Conservation (phyloP, 2,888 invertebrate genomes). For the Microctonus brassicae region DNA sequence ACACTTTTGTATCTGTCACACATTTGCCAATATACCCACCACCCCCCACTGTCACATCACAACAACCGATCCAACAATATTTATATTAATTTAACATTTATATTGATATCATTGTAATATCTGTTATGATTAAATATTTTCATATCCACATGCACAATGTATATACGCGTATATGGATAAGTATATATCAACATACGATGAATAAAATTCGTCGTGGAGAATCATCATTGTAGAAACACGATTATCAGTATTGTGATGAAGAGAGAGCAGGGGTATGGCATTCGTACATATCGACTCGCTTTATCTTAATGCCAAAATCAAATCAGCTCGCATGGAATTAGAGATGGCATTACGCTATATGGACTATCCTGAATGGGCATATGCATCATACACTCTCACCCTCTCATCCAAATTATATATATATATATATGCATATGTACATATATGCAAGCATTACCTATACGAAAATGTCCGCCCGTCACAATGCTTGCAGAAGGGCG, state of each 20-base stretch:
- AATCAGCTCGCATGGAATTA: slow-evolving; percentile 69
- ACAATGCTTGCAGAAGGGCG: slow-evolving; percentile 63
- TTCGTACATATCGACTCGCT: slow-evolving; percentile 54
- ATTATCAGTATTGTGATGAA: slow-evolving; percentile 38
- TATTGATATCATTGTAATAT: neutral
- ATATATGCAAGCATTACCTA: neutral
- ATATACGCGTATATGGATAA: too few species aligned
- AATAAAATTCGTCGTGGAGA: slow-evolving; percentile 35
- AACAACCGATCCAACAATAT: neutral
- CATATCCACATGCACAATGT: neutral
- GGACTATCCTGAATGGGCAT: slow-evolving; percentile 61
- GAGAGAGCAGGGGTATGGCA: slow-evolving; percentile 15
- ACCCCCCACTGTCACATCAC: too few species aligned
- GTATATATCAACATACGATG: slow-evolving; percentile 11
- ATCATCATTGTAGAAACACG: slow-evolving; percentile 15
- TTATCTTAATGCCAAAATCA: slow-evolving; percentile 70
- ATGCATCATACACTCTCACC: slow-evolving; percentile 53
- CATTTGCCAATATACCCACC: too few species aligned
- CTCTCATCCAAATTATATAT: slow-evolving; percentile 4
- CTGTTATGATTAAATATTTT: neutral
- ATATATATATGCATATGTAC: neutral
- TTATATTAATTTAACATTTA: neutral
- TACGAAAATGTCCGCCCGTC: slow-evolving; percentile 43
- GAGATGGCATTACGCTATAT: slow-evolving; percentile 65
- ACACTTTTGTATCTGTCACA: too few species aligned